A percentile compares a stretch with the other conserved stretches of the same genome.
phyloP scores from a whole-genome alignment of 1,140 invertebrate genomes.

The Chironomus striatipennis region DNA sequence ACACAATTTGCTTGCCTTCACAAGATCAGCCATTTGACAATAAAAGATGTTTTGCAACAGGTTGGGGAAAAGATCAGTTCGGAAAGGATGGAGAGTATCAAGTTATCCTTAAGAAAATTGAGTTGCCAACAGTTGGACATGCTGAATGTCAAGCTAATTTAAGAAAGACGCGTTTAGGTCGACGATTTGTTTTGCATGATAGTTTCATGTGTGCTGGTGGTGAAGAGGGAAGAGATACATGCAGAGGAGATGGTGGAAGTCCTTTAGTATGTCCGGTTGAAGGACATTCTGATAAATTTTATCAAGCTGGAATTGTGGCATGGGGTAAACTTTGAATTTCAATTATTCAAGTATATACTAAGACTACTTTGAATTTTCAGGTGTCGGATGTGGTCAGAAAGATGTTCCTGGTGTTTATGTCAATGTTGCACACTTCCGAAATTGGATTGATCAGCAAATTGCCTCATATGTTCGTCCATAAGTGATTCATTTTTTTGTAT shows the following conservation, averaged over 20 bases:
- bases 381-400: conserved; percentile 48
- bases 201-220: conserved; percentile 59
- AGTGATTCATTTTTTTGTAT: too few relatives aligned
- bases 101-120: conserved; percentile 47
- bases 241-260: conserved; percentile 47
- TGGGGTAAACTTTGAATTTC: conserved; percentile 40
- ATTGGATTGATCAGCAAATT: conserved; percentile 50
- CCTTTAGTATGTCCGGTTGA: conserved; percentile 60
- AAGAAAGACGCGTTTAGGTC: conserved; percentile 47
- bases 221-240: conserved; percentile 51
- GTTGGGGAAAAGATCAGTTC: conserved; percentile 56
- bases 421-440: conserved; percentile 48
- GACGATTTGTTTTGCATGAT: conserved; percentile 45
- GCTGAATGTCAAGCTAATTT: conserved; percentile 45
- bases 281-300: conserved; percentile 43
- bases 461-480: too few relatives aligned
- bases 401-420: conserved; percentile 62
- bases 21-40: conserved; percentile 33
- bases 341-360: too few relatives aligned
- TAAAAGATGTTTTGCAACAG: conserved; percentile 44
- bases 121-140: conserved; percentile 48
- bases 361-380: too few relatives aligned
- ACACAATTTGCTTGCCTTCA: conserved; percentile 54
- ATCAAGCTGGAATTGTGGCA: conserved; percentile 56
- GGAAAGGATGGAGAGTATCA: conserved; percentile 48